Evolutionary conservation across 2,888 invertebrate species (phyloP).

Genomic region (Drosophila affinis): DNA sequence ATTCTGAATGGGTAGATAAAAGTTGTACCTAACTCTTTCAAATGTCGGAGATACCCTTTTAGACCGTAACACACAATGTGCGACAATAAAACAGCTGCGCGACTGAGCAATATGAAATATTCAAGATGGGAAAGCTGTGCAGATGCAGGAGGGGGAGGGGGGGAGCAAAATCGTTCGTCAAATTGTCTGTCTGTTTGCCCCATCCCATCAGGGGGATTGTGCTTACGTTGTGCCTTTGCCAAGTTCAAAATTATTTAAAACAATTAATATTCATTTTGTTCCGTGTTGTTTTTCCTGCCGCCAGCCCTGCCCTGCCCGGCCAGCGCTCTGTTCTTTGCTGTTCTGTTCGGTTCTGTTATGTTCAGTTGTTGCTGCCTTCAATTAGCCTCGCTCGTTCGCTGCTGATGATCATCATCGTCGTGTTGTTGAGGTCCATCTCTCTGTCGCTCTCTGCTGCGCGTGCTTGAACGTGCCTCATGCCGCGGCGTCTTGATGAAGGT

Average conservation of each 20-base stretch:
- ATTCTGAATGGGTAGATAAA: too few species aligned
- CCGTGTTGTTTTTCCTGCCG: slow-evolving; percentile 39
- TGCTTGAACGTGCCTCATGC: not conserved
- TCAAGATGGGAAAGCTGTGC: slow-evolving; percentile 13
- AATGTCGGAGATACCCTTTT: not conserved
- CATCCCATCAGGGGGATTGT: slow-evolving; percentile 33
- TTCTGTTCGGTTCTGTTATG: slow-evolving; percentile 15
- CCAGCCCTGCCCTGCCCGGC: not conserved
- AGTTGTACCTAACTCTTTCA: too few species aligned
- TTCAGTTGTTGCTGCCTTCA: slow-evolving; percentile 49
- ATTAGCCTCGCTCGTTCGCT: slow-evolving; percentile 49
- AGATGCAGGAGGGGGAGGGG: not conserved
- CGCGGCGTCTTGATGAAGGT: slow-evolving; percentile 51
- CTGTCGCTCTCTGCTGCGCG: not conserved
- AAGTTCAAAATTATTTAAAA: slow-evolving; percentile 81
- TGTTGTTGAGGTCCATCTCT: slow-evolving; percentile 1
- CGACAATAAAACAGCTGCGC: slow-evolving; percentile 69
- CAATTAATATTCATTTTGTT: slow-evolving; percentile 78
- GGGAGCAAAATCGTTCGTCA: slow-evolving; percentile 33
- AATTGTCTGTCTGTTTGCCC: slow-evolving; percentile 20
- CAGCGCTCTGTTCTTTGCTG: slow-evolving; percentile 11
- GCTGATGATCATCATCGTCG: slow-evolving; percentile 11
- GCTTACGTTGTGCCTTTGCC: slow-evolving; percentile 65
- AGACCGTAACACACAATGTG: slow-evolving; percentile 38
- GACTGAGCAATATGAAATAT: slow-evolving; percentile 27